Evolutionary conservation across 2,113 vertebrate genomes (phyloP).

Genomic region (Callipepla californica): DNA sequence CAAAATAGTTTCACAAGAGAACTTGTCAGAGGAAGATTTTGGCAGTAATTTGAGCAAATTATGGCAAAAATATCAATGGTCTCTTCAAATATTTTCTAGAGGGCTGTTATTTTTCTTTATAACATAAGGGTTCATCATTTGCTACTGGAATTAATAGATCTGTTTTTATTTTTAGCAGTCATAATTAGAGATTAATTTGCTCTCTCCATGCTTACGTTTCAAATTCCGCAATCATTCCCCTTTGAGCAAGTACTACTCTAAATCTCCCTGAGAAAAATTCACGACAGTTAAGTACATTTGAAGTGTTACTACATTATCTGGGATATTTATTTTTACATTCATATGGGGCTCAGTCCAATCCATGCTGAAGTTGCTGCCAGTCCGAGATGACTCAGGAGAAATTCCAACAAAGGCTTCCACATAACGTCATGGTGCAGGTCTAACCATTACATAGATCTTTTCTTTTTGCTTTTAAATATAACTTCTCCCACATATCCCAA

Average conservation of each 20-base stretch:
- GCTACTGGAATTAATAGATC: conserved; percentile 55
- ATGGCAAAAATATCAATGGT: conserved; percentile 42
- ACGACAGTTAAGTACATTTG: neutral
- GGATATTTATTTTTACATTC: neutral
- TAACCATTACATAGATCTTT: neutral
- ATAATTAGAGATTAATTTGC: conserved; percentile 62
- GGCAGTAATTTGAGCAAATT: conserved; percentile 38
- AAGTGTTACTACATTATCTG: neutral
- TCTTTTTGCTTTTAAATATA: neutral
- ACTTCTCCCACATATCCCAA: neutral
- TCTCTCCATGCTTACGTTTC: conserved; percentile 47
- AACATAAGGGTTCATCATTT: conserved; percentile 33
- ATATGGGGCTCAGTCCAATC: rapidly evolving
- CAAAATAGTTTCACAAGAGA: neutral
- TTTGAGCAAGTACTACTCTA: conserved; percentile 24
- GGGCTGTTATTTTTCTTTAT: conserved; percentile 41
- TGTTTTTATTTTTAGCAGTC: conserved; percentile 68
- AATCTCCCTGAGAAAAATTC: conserved; percentile 20
- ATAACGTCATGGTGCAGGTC: neutral
- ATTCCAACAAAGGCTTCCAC: neutral
- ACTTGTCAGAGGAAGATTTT: conserved; percentile 25
- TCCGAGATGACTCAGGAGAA: neutral
- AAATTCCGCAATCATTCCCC: conserved; percentile 25
- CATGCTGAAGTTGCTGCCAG: neutral
- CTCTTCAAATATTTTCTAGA: conserved; percentile 56